phyloP scores from a whole-genome alignment of 2,113 vertebrate species.

The Ptilonorhynchus violaceus region DNA sequence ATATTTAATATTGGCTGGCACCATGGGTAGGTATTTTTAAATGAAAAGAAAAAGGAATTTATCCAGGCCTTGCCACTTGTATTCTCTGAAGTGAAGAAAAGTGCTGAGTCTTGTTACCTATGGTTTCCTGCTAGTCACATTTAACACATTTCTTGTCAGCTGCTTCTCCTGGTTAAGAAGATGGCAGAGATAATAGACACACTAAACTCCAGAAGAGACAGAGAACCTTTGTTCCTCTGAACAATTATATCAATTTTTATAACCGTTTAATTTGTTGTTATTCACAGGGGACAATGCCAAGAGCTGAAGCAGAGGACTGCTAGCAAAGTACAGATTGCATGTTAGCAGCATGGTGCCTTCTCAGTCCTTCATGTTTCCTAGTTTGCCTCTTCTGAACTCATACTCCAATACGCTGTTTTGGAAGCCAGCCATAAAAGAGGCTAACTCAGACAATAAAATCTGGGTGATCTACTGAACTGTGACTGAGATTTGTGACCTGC shows the following conservation, averaged over 20 bases:
- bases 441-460: constrained; percentile 14
- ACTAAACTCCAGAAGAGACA: neutral
- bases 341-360: constrained; percentile 41
- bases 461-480: neutral
- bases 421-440: constrained; percentile 3
- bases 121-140: neutral
- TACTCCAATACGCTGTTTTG: neutral
- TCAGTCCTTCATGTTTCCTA: neutral
- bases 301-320: neutral
- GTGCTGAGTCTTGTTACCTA: neutral
- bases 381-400: neutral
- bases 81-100: neutral
- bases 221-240: neutral
- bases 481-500: constrained; percentile 33
- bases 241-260: constrained; percentile 20
- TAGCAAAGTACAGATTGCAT: neutral
- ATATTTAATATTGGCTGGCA: neutral
- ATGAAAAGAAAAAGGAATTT: neutral
- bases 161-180: constrained; percentile 16
- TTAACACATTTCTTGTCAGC: neutral
- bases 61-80: neutral
- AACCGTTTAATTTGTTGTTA: constrained; percentile 9
- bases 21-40: neutral
- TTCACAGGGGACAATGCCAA: neutral
- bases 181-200: neutral